These are phyloP conservation scores for Nemoura dubitans DNA, from an alignment of 2,888 invertebrate species.

Conservation along the genomic window DNA sequence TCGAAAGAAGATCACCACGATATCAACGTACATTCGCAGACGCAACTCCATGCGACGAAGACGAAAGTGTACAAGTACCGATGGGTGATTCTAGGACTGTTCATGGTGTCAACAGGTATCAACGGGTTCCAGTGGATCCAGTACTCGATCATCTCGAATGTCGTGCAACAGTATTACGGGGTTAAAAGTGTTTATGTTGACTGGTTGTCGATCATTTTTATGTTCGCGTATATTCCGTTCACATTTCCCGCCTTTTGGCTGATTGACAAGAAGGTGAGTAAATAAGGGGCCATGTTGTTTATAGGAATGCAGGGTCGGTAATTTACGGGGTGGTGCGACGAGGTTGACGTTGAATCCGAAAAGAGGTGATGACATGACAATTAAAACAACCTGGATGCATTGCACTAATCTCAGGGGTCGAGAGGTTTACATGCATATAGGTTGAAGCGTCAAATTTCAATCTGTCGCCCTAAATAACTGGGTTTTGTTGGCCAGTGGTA, in stretches of 20 bases:
- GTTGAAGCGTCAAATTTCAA: too few relatives aligned
- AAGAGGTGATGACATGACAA: too few relatives aligned
- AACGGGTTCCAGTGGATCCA: slow-evolving; percentile 98
- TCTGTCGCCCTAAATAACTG: too few relatives aligned
- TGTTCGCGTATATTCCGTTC: slow-evolving; percentile 96
- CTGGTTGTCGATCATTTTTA: slow-evolving; percentile 98
- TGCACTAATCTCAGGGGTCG: too few relatives aligned
- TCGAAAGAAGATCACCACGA: background rate
- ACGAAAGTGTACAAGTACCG: slow-evolving; percentile 72
- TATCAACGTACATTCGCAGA: background rate
- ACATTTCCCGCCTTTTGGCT: slow-evolving; percentile 98
- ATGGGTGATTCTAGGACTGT: slow-evolving; percentile 87
- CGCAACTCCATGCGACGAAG: background rate
- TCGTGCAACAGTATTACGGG: slow-evolving; percentile 81
- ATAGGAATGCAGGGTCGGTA: too few relatives aligned
- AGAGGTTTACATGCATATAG: too few relatives aligned
- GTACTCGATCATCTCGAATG: slow-evolving; percentile 91
- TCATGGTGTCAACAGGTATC: slow-evolving; percentile 87
- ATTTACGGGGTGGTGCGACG: too few relatives aligned
- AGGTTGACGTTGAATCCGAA: too few relatives aligned
- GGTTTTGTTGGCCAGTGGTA: too few relatives aligned
- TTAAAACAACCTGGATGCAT: too few relatives aligned
- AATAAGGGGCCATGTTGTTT: too few relatives aligned
- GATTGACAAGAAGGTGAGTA: slow-evolving; percentile 89
- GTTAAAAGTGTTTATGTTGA: slow-evolving; percentile 79